phyloP scores from a whole-genome alignment of 2,113 vertebrate genomes.

The Clarias macrocephalus region DNA sequence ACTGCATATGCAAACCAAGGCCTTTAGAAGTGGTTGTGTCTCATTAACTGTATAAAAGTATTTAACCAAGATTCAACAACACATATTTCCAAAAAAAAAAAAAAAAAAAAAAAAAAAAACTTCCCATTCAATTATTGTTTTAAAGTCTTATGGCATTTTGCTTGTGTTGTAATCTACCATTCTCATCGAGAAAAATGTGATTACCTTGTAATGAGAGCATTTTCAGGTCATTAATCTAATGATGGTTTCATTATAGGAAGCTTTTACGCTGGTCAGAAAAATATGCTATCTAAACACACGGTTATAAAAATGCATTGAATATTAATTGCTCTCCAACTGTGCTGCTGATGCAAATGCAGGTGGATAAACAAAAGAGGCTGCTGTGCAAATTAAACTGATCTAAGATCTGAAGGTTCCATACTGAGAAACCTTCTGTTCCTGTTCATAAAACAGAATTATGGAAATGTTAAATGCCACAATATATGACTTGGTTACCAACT shows the following conservation, averaged over 20 bases:
- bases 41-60: neutral
- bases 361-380: conserved; percentile 27
- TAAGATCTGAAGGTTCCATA: conserved; percentile 27
- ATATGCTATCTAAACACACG: conserved; percentile 34
- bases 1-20: neutral
- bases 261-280: conserved; percentile 43
- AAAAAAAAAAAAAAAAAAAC: neutral
- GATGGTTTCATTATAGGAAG: conserved; percentile 53
- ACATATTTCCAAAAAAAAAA: neutral
- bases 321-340: conserved; percentile 19
- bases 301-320: conserved; percentile 24
- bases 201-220: conserved; percentile 55
- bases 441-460: conserved; percentile 34
- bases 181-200: conserved; percentile 52
- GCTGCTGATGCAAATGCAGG: conserved; percentile 27
- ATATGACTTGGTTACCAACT: neutral
- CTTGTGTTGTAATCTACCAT: conserved; percentile 29
- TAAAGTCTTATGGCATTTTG: conserved; percentile 27
- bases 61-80: neutral
- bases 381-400: conserved; percentile 27
- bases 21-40: neutral
- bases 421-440: neutral
- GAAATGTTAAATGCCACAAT: neutral
- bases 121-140: conserved; percentile 26
- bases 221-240: conserved; percentile 58